phyloP scores from a whole-genome alignment of 1,140 invertebrate genomes.

The Drosophila jambulina region DNA sequence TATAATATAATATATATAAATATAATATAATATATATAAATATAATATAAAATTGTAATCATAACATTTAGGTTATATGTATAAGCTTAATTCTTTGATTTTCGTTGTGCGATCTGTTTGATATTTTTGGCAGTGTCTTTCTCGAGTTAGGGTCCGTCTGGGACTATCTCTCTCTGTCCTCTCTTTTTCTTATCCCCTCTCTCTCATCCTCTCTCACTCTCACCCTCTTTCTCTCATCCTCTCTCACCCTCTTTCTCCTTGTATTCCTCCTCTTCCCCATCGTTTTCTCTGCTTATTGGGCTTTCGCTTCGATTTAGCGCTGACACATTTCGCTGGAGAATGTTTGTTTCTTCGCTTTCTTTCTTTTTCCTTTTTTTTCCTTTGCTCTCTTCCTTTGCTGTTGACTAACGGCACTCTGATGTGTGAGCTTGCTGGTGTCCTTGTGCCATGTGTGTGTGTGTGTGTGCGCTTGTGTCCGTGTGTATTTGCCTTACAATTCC shows the following conservation, averaged over 20 bases:
- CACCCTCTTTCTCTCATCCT: background rate
- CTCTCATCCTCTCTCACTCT: background rate
- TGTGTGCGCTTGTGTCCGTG: conserved; percentile 15
- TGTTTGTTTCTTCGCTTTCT: conserved; percentile 22
- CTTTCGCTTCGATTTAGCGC: conserved; percentile 74
- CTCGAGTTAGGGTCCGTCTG: conserved; percentile 7
- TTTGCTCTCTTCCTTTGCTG: conserved; percentile 28
- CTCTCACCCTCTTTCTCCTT: background rate
- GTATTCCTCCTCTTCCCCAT: background rate
- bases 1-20: too few relatives aligned
- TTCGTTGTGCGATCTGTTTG: background rate
- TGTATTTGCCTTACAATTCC: conserved; percentile 77
- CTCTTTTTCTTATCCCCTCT: too few relatives aligned
- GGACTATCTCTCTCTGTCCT: background rate
- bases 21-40: too few relatives aligned
- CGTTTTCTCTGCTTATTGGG: conserved; percentile 51
- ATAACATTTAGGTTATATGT: too few relatives aligned
- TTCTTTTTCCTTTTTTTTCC: background rate
- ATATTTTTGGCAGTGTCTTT: background rate
- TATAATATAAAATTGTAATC: too few relatives aligned
- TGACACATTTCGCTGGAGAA: conserved; percentile 75
- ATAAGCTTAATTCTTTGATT: background rate
- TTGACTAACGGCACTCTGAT: conserved; percentile 63
- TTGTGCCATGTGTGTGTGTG: conserved; percentile 26
- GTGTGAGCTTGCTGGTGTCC: conserved; percentile 47